A percentile compares a stretch with the other conserved stretches of the same genome.
Evolutionary conservation across 2,797 vertebrate species (phyloP).

Genomic region (Phoxinus dragarum): DNA sequence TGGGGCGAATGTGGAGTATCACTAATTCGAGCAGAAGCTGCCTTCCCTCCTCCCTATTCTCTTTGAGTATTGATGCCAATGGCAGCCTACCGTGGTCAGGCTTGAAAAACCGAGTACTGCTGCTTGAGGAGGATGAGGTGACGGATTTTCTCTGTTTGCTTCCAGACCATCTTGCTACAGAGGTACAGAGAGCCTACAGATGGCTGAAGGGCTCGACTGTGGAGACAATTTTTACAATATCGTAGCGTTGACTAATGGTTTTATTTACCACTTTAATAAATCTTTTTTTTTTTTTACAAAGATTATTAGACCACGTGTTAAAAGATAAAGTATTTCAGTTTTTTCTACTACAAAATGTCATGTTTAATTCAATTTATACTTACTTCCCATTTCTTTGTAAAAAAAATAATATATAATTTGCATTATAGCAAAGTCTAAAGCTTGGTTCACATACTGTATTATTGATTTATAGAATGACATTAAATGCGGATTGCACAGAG

Average conservation of each 20-base stretch:
- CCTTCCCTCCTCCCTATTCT: slow-evolving; percentile 38
- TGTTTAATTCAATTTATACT: neutral
- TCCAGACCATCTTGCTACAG: slow-evolving; percentile 17
- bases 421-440: neutral
- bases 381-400: neutral
- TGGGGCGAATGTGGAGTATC: slow-evolving; percentile 68
- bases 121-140: slow-evolving; percentile 42
- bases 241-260: neutral
- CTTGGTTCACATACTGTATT: neutral
- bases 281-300: neutral
- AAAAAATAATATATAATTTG: neutral
- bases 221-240: slow-evolving; percentile 5
- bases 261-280: neutral
- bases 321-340: neutral
- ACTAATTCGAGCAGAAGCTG: slow-evolving; percentile 70
- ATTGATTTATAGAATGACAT: slow-evolving; percentile 1
- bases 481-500: neutral
- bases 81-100: slow-evolving; percentile 35
- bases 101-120: slow-evolving; percentile 32
- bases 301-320: neutral
- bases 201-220: slow-evolving; percentile 16
- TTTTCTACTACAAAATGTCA: neutral
- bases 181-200: slow-evolving; percentile 19
- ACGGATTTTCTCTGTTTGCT: slow-evolving; percentile 23
- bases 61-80: slow-evolving; percentile 49